Evolutionary conservation across 2,888 invertebrate genomes (phyloP), one percentile per base, ranked within the genome.

Genomic region (Drosophila leonis): DNA sequence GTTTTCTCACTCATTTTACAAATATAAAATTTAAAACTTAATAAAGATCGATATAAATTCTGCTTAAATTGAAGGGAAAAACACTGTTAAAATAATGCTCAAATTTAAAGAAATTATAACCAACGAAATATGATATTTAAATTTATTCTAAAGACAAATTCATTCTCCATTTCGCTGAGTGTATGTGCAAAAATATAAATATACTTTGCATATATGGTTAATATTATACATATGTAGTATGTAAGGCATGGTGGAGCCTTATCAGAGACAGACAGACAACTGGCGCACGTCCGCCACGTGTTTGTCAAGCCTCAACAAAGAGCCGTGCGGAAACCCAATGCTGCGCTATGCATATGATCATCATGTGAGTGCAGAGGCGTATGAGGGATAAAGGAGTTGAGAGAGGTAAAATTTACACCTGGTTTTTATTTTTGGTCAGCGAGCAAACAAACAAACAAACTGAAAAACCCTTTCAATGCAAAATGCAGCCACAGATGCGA

Each of bases 241-340:
- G 15, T 57, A 9, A 52, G 37, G 41, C 31, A 35, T 61, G 64
- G 27, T 39, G 65, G 60, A 61, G 65, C 66, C 74, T 83, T 85
- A 86, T 86, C 87, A 72, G 63, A 37, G 64, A 46, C 24, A n/a
- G n/a, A n/a, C 62, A 54, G 86, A 72, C 88, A 88, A 84, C 85
- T 84, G 85, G 85, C 87, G 82, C 88, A 88, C 88, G 88, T 84
- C 60, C 70, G 83, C 75, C 85, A 85, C 88, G 88, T 87, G 88
- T 81, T 80, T 66, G 61, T 39, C 62, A 18, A 57, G 24, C 33
- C 42, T 27, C 52, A 35, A 49, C 56, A 57, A 55, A 33, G 18
- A 49, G 12, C 13, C 48, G 13, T 13, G 24, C 44, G 44, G 44
- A 24, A 41, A 44, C 18, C 48, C 71, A 64, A 67, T 59, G 55